Base-by-base conservation (phyloP, 2,888 invertebrate genomes). In the Pristionchus exspectatus region DNA sequence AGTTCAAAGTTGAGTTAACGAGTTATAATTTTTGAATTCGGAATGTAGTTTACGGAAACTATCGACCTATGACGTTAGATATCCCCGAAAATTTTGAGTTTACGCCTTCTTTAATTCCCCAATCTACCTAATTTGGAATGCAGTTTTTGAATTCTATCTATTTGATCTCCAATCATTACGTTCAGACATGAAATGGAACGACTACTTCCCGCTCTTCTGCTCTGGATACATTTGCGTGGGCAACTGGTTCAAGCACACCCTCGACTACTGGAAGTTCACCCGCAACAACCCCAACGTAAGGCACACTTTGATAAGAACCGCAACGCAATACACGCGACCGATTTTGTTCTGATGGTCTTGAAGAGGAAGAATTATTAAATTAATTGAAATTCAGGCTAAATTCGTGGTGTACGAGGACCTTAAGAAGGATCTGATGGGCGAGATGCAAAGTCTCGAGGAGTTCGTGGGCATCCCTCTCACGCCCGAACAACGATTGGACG, bases 401-500 rank as follows among this genome's bases (percentile, higher is more conserved):
- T 94, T 96, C 87, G 90, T 95, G 44, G 95, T 93, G 77, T 96
- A 95, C 90, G 96, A 96, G 90, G 95, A 96, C 83, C 93, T 96
- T 93, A 95, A 95, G 90, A 91, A 93, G 96, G 97, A 98, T 95
- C 96, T 97, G 33, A 96, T 96, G 0, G 96, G 96, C 0, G 96
- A 96, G 0, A 96, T 98, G 16, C 95, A 96, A 54, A 96, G 96
- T 94, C 97, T 98, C 38, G 97, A 97, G 0, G 94, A 96, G 3
- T 97, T 97, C 95, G 95, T 98, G 27, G 96, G 96, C 10, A 97
- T 97, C 94, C 95, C 95, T 16, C 95, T 97, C 27, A 96, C 69
- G 0, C 9, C 56, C 24, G 90, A 90, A 66, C 89, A 87, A 86
- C 84, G 97, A 2, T 95, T 96, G 0, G 95, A 96, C n/a, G 96